Evolutionary conservation across 1,140 invertebrate genomes (phyloP), one percentile per base, ranked within the genome.

Genomic region (Dendroctonus ponderosae): DNA sequence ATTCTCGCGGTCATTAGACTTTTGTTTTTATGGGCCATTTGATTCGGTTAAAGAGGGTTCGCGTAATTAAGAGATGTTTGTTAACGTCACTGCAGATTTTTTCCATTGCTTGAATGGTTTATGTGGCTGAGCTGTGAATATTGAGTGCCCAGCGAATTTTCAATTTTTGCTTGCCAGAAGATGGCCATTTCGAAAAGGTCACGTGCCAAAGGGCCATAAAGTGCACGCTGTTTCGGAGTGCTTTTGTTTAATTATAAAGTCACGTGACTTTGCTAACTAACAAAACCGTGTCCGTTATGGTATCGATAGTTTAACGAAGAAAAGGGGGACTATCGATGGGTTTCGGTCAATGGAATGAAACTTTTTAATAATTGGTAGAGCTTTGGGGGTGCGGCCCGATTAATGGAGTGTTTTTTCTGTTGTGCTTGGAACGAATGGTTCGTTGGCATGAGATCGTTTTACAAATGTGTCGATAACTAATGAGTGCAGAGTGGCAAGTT

Each of bases 1-100:
- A 63, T 65, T 65, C 62, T 65, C 62, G 62, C 62, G 62, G 62
- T 56, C 62, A 65, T 65, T 65, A 65, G 53, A 65, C 62, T 65
- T 65, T 65, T 65, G 62, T 65, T 65, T 65, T 65, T 65, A 65
- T 57, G 53, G 38, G 8, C 52, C 52, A 65, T 65, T 65, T 65
- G 62, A 57, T 56, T 38, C 61, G 41, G 7, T 9, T 51, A 63
- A 63, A 15, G 37, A 11, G 57, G 12, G 14, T 48, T 5, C 15
- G 37, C 46, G 26, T 46, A 59, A 59, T 59, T 44, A 38, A 44
- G 12, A 42, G 57, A n/a, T 39, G 57, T 59, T 59, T 59, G 46
- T 59, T 59, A 38, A 26, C 26, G 26, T 26, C 26, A 26, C 26
- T 26, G 26, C 26, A 26, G 26, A 26, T 26, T 26, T 26, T 26